A percentile compares a stretch with the other conserved stretches of the same genome.
phyloP scores from a whole-genome alignment of 92 coral and sea anemone species.

The Epizoanthus rinbou region DNA sequence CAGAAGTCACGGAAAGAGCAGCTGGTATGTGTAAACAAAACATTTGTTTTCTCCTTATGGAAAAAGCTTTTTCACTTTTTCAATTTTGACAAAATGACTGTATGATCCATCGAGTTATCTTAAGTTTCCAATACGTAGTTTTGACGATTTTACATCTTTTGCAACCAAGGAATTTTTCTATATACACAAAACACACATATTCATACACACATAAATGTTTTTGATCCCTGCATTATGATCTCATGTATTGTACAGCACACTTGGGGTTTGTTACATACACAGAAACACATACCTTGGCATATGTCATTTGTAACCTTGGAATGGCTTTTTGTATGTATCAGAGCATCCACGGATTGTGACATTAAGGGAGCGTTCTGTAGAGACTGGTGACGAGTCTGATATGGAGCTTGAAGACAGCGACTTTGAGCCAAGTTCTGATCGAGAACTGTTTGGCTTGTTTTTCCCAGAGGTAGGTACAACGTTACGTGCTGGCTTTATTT shows the following conservation, averaged over 20 bases:
- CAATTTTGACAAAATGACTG: no score
- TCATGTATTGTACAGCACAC: no score
- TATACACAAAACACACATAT: no score
- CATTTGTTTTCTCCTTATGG: no score
- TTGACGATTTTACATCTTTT: no score
- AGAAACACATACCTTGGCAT: neutral
- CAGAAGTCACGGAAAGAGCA: constrained; percentile 14
- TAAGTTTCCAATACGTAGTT: no score
- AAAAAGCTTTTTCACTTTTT: no score
- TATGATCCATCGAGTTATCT: no score
- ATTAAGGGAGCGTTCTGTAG: constrained; percentile 23
- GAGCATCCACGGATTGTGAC: constrained; percentile 35
- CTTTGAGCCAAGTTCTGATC: constrained; percentile 84
- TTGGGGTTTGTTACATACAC: neutral
- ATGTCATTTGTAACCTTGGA: neutral
- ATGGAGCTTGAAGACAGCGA: constrained; percentile 88
- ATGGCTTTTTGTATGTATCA: neutral
- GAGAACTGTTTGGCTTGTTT: constrained; percentile 80
- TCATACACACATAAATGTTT: no score
- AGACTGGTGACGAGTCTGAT: constrained; percentile 57
- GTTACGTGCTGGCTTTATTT: neutral
- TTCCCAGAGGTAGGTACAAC: constrained; percentile 78
- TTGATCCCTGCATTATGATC: no score
- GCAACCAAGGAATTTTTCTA: no score
- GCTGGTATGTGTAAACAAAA: neutral